Percentiles rank a stretch among this genome's conserved stretches.
Evolutionary conservation across 2,888 invertebrate species (phyloP).

Genomic region (Cheiracanthium punctorium): DNA sequence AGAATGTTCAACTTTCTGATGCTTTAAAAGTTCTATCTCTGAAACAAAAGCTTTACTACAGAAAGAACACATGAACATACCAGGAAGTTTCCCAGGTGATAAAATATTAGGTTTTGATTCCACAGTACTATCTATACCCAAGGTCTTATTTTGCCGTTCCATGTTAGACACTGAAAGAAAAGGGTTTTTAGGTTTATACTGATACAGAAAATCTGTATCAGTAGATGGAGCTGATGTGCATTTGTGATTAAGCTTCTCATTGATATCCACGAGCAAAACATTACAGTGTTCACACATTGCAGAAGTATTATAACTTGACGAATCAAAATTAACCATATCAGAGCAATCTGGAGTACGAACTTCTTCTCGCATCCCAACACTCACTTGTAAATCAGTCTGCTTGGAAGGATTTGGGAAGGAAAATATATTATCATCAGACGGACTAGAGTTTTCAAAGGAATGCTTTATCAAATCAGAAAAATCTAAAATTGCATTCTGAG

Average conservation of each 20-base stretch:
- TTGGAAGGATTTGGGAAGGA: neutral
- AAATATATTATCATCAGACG: slow-evolving; percentile 48
- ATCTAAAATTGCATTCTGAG: slow-evolving; percentile 45
- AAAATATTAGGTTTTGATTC: neutral
- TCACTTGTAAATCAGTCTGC: neutral
- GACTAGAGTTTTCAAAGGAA: slow-evolving; percentile 32
- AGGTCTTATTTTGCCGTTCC: neutral
- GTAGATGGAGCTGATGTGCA: neutral
- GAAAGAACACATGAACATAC: neutral
- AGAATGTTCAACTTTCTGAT: slow-evolving; percentile 24
- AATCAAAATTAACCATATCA: neutral
- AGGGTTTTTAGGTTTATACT: neutral
- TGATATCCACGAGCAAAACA: neutral
- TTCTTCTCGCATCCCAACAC: neutral
- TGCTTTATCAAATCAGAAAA: slow-evolving; percentile 45
- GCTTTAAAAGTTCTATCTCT: slow-evolving; percentile 1
- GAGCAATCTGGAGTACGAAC: slow-evolving; percentile 3
- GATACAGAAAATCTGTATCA: neutral
- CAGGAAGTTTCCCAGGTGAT: neutral
- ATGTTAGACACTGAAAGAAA: neutral
- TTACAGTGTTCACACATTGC: slow-evolving; percentile 25
- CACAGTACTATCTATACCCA: neutral
- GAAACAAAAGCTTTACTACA: neutral
- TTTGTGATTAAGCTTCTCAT: slow-evolving; percentile 13
- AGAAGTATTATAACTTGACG: neutral